Evolutionary conservation across 2,888 invertebrate species (phyloP).

Genomic region (Acronicta alni): DNA sequence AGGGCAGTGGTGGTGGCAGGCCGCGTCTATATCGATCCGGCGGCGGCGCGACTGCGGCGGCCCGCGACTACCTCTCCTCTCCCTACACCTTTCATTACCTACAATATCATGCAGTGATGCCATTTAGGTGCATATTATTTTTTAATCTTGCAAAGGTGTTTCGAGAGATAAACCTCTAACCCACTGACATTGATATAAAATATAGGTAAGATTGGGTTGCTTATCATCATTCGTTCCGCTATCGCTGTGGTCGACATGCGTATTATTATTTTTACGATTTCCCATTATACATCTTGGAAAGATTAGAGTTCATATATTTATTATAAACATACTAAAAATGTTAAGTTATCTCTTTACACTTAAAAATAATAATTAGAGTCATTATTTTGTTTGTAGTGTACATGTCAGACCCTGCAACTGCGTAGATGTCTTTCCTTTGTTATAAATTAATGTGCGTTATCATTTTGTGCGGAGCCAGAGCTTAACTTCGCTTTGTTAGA

Average conservation of each 20-base stretch:
- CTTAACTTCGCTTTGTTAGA: constrained; percentile 7
- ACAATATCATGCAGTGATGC: constrained; percentile 59
- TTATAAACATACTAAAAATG: constrained; percentile 12
- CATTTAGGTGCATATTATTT: constrained; percentile 35
- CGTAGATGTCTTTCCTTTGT: constrained; percentile 42
- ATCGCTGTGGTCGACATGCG: constrained; percentile 2
- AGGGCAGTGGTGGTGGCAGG: constrained; percentile 66
- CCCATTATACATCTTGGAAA: constrained; percentile 11
- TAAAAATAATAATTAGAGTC: not conserved
- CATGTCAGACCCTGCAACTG: constrained; percentile 6
- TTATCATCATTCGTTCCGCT: constrained; percentile 33
- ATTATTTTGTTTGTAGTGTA: not conserved
- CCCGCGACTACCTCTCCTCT: constrained; percentile 66
- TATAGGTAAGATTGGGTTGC: constrained; percentile 26
- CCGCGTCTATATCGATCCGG: constrained; percentile 69
- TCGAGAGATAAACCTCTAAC: constrained; percentile 21
- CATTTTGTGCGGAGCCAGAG: constrained; percentile 8
- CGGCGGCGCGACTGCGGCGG: constrained; percentile 54
- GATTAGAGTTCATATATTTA: constrained; percentile 16
- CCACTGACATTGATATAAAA: constrained; percentile 46
- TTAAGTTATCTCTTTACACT: not conserved
- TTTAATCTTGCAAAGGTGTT: constrained; percentile 16
- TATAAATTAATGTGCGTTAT: constrained; percentile 28
- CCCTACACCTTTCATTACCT: constrained; percentile 70
- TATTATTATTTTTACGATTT: constrained; percentile 33